phyloP scores from a whole-genome alignment of 2,797 vertebrate species.

The Chiroxiphia lanceolata region DNA sequence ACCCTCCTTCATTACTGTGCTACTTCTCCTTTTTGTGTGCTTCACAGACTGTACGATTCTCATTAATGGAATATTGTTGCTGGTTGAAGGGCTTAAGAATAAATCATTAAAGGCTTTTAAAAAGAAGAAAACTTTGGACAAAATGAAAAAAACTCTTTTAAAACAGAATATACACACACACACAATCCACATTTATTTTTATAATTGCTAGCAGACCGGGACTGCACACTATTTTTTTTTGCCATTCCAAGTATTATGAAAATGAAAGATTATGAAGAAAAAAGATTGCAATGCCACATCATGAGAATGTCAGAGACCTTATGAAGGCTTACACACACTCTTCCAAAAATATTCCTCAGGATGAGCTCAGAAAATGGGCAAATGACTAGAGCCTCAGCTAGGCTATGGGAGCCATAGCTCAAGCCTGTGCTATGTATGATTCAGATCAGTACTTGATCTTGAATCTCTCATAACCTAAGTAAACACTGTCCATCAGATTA shows the following conservation, averaged over 20 bases:
- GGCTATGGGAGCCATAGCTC: neutral
- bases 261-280: neutral
- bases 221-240: neutral
- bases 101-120: conserved; percentile 61
- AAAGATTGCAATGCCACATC: neutral
- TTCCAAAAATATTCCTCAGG: neutral
- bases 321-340: neutral
- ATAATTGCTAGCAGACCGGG: neutral
- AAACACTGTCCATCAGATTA: neutral
- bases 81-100: conserved; percentile 90
- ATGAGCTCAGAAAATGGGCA: neutral
- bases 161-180: neutral
- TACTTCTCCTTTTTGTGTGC: conserved; percentile 95
- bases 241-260: neutral
- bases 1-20: conserved; percentile 93
- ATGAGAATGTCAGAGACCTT: neutral
- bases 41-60: conserved; percentile 95
- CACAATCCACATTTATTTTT: neutral
- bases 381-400: neutral
- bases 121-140: conserved; percentile 10
- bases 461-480: neutral
- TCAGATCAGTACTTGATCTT: neutral
- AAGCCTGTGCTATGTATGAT: neutral
- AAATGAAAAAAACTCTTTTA: conserved; percentile 29
- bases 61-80: conserved; percentile 98